These are phyloP conservation scores for Cyaniris semiargus DNA, from an alignment of 2,888 invertebrate species.

Conservation along the genomic window DNA sequence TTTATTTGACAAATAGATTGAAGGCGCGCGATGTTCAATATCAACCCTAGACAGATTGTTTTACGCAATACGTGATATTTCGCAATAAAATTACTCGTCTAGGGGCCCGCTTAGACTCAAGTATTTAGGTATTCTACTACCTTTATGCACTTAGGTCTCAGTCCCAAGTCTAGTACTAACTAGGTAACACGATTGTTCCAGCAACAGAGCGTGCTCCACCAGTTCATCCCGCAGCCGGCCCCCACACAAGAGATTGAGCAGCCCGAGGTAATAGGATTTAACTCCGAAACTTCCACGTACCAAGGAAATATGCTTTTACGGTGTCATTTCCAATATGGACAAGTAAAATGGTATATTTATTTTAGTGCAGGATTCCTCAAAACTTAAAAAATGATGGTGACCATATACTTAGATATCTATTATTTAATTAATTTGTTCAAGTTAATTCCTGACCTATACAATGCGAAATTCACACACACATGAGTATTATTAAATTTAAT, in stretches of 20 bases:
- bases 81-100: too few species aligned
- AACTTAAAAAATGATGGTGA: not conserved
- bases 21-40: too few species aligned
- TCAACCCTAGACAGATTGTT: too few species aligned
- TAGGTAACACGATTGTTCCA: slow-evolving; percentile 47
- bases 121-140: not conserved
- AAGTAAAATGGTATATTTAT: not conserved
- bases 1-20: too few species aligned
- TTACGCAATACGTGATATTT: too few species aligned
- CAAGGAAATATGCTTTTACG: not conserved
- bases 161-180: not conserved
- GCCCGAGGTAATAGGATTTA: slow-evolving; percentile 60
- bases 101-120: too few species aligned
- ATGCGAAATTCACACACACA: too few species aligned
- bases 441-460: too few species aligned
- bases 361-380: not conserved
- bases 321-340: not conserved
- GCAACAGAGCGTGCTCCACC: slow-evolving; percentile 68
- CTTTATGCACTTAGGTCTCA: not conserved
- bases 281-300: not conserved
- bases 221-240: slow-evolving; percentile 72
- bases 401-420: not conserved
- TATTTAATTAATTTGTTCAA: too few species aligned
- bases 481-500: too few species aligned
- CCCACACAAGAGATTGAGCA: slow-evolving; percentile 75